These are phyloP conservation scores for Ennomos erosarius DNA, from an alignment of 2,888 invertebrate genomes.

Conservation along the genomic window DNA sequence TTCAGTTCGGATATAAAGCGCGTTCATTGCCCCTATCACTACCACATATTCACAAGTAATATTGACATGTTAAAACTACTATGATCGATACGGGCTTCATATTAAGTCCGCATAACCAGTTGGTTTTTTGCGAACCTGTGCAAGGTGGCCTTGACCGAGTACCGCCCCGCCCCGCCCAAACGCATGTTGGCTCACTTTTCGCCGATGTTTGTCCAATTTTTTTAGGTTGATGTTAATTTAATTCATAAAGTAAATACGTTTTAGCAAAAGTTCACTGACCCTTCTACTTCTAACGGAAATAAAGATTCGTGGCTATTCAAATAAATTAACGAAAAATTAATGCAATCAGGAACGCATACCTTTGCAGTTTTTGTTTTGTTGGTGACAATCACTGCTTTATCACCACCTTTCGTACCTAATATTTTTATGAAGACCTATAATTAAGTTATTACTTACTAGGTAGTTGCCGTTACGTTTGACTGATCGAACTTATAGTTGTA, in stretches of 20 bases:
- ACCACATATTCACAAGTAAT: slow-evolving; percentile 7
- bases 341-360: no score
- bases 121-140: slow-evolving; percentile 77
- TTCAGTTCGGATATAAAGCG: slow-evolving; percentile 39
- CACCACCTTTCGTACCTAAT: no score
- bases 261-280: slow-evolving; percentile 14
- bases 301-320: no score
- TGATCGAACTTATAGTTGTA: no score
- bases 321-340: no score
- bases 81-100: slow-evolving; percentile 53
- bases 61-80: slow-evolving; percentile 44
- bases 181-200: slow-evolving; percentile 50
- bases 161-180: slow-evolving; percentile 60
- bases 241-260: slow-evolving; percentile 12
- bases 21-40: slow-evolving; percentile 23
- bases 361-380: no score
- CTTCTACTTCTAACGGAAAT: no score
- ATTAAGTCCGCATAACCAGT: slow-evolving; percentile 69
- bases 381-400: no score
- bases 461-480: no score
- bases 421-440: no score
- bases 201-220: slow-evolving; percentile 37
- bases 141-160: slow-evolving; percentile 79
- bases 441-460: no score
- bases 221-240: not conserved